Percentiles rank a stretch among this genome's conserved stretches.
These are phyloP conservation scores for Dasysyrphus albostriatus DNA, from an alignment of 2,888 invertebrate genomes.

Conservation along the genomic window DNA sequence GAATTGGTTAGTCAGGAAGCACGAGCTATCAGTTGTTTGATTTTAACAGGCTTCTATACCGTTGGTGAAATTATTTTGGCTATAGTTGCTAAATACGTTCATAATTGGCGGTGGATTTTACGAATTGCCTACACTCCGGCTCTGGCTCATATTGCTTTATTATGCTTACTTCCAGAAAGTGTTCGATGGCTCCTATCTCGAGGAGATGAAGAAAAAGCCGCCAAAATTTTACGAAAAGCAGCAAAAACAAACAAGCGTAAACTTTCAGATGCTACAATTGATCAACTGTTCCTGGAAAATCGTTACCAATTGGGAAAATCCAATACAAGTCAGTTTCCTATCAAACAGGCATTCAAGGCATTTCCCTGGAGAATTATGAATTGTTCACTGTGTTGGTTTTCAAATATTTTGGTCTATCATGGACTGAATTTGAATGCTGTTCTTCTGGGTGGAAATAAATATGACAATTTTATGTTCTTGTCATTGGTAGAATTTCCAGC, in stretches of 20 bases:
- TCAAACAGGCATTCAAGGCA: conserved; percentile 77
- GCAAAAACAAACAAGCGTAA: conserved; percentile 85
- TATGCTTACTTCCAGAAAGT: conserved; percentile 89
- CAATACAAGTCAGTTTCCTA: conserved; percentile 79
- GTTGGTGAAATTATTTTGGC: conserved; percentile 89
- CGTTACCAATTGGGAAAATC: conserved; percentile 77
- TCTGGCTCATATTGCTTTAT: conserved; percentile 87
- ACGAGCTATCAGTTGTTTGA: conserved; percentile 89
- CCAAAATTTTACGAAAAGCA: conserved; percentile 86
- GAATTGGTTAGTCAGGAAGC: conserved; percentile 91
- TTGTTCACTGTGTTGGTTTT: conserved; percentile 91
- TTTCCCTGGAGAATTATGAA: conserved; percentile 83
- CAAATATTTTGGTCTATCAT: conserved; percentile 91
- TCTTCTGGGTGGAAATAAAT: conserved; percentile 22
- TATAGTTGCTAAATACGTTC: conserved; percentile 87
- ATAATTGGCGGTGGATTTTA: conserved; percentile 89
- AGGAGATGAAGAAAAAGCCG: conserved; percentile 85
- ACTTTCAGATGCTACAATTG: conserved; percentile 78
- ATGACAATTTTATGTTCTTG: conserved; percentile 26
- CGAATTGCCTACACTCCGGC: conserved; percentile 88
- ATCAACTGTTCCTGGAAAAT: conserved; percentile 78
- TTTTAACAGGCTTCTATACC: conserved; percentile 89
- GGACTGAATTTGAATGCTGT: conserved; percentile 82
- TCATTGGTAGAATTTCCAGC: conserved; percentile 15
- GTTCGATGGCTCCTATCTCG: conserved; percentile 90